These are phyloP conservation scores for Protaetia brevitarsis DNA, from an alignment of 1,140 invertebrate genomes.

Conservation along the genomic window DNA sequence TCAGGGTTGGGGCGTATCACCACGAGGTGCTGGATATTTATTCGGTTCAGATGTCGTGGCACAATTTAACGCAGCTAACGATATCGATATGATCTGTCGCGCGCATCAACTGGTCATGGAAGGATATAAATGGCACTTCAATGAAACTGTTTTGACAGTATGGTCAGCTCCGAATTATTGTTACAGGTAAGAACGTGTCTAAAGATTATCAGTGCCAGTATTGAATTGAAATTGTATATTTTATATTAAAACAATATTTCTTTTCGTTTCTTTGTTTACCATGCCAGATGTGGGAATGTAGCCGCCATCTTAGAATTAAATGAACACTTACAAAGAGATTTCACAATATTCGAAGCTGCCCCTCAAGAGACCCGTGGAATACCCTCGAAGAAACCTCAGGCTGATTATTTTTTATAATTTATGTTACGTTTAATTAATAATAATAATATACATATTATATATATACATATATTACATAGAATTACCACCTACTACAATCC, in stretches of 20 bases:
- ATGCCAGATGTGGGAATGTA: conserved; percentile 98
- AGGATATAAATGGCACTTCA: conserved; percentile 99
- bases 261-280: conserved; percentile 45
- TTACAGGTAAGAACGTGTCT: conserved; percentile 73
- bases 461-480: conserved; percentile 3
- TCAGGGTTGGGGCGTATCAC: conserved; percentile 93
- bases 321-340: conserved; percentile 92
- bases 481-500: conserved; percentile 6
- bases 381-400: conserved; percentile 97
- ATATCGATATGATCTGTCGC: conserved; percentile 98
- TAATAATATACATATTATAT: conserved; percentile 9
- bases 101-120: conserved; percentile 99
- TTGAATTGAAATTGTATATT: too few species aligned
- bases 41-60: conserved; percentile 97
- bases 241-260: too few species aligned
- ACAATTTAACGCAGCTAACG: conserved; percentile 94
- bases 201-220: neutral
- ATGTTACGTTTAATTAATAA: conserved; percentile 3
- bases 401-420: conserved; percentile 81
- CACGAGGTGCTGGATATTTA: conserved; percentile 95
- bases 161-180: conserved; percentile 99
- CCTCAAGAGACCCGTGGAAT: conserved; percentile 96
- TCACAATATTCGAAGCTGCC: conserved; percentile 98
- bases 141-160: conserved; percentile 97
- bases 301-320: conserved; percentile 98